Conservation (phyloP, 2,797 vertebrate genomes). For the Xerus rutilus region DNA sequence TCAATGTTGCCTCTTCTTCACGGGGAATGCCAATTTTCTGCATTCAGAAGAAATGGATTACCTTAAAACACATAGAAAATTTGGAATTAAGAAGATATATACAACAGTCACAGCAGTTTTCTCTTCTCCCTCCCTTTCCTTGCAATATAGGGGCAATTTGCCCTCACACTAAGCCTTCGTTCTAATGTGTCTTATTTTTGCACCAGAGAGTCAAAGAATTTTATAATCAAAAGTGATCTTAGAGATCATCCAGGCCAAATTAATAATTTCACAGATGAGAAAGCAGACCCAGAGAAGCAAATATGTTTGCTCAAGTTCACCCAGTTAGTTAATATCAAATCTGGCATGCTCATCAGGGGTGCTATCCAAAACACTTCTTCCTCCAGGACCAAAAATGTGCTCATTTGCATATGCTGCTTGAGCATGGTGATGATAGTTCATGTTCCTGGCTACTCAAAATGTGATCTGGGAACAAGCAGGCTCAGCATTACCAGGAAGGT, state of each 20-base stretch:
- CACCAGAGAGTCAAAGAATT: neutral
- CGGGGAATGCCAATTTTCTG: conserved; percentile 47
- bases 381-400: neutral
- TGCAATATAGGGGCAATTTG: neutral
- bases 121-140: neutral
- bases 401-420: neutral
- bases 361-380: neutral
- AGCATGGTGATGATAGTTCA: neutral
- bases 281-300: conserved; percentile 40
- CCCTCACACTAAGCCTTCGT: neutral
- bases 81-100: conserved; percentile 56
- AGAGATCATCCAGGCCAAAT: neutral
- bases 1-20: conserved; percentile 38
- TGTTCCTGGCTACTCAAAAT: neutral
- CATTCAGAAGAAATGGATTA: conserved; percentile 63
- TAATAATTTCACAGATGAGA: conserved; percentile 20
- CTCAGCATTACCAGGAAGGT: neutral
- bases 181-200: conserved; percentile 54
- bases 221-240: conserved; percentile 12
- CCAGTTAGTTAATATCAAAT: conserved; percentile 7
- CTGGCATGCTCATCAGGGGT: neutral
- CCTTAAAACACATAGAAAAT: conserved; percentile 65
- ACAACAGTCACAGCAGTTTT: conserved; percentile 32
- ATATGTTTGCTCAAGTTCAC: neutral
- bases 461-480: neutral